Percentiles rank a stretch among this genome's conserved stretches.
phyloP scores from a whole-genome alignment of 2,888 invertebrate species.

The Icerya purchasi region DNA sequence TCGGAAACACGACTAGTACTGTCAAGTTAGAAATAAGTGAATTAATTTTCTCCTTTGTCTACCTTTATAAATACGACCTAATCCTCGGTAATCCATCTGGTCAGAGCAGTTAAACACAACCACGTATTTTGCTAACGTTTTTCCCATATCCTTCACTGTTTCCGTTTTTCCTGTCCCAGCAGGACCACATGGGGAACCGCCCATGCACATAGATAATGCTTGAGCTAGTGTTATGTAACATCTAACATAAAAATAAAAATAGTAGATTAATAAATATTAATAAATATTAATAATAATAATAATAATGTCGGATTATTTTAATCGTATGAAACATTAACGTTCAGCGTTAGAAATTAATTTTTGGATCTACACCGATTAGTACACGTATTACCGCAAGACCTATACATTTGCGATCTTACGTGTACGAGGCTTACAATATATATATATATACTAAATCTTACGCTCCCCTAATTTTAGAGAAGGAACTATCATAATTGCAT shows the following conservation, averaged over 20 bases:
- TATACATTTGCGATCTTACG: no score
- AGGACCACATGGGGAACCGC: constrained; percentile 87
- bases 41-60: constrained; percentile 7
- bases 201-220: constrained; percentile 87
- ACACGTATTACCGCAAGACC: no score
- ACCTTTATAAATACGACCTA: constrained; percentile 86
- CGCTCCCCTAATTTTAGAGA: no score
- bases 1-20: background rate
- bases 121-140: constrained; percentile 88
- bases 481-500: no score
- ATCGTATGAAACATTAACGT: no score
- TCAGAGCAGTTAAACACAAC: constrained; percentile 95
- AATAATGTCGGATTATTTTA: no score
- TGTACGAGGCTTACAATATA: no score
- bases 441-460: no score
- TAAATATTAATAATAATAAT: no score
- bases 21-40: background rate
- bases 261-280: no score
- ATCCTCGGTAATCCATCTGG: constrained; percentile 93
- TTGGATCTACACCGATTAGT: no score
- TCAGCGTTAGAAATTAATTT: no score
- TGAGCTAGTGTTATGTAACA: constrained; percentile 94
- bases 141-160: constrained; percentile 95
- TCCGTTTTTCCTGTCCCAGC: constrained; percentile 98
- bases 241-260: constrained; percentile 29